Evolutionary conservation across 64 coral and sea anemone genomes (phyloP).

Genomic region (Dendrophyllia cribrosa): DNA sequence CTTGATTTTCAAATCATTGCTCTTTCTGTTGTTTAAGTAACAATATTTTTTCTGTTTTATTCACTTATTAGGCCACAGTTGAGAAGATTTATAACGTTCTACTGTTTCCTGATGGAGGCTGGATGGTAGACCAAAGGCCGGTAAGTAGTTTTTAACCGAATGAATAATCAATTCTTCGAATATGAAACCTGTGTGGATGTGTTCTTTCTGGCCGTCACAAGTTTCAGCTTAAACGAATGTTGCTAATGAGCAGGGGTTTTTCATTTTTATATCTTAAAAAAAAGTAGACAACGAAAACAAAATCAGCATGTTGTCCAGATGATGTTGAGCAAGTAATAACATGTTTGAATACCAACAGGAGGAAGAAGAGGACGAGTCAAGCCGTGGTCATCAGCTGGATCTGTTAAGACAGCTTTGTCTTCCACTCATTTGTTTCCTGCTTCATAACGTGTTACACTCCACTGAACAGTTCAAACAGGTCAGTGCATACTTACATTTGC

Average conservation of each 20-base stretch:
- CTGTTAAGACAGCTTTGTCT: conserved; percentile 75
- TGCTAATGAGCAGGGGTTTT: too few relatives aligned
- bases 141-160: conserved; percentile 7
- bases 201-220: neutral
- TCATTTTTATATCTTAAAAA: too few relatives aligned
- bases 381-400: conserved; percentile 57
- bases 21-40: neutral
- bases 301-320: too few relatives aligned
- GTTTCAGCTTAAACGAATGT: neutral
- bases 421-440: conserved; percentile 63
- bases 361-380: conserved; percentile 53
- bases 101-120: conserved; percentile 85
- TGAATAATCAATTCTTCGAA: too few relatives aligned
- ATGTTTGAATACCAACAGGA: conserved; percentile 3
- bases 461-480: conserved; percentile 77
- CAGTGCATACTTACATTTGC: neutral
- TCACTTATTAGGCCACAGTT: conserved; percentile 63
- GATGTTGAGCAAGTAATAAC: neutral
- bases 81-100: conserved; percentile 81
- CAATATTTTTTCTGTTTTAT: neutral
- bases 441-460: conserved; percentile 70
- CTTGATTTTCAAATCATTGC: neutral
- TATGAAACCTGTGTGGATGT: too few relatives aligned
- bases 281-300: too few relatives aligned
- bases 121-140: conserved; percentile 77